phyloP scores from a whole-genome alignment of 2,888 invertebrate species.

The Catocala sponsa region DNA sequence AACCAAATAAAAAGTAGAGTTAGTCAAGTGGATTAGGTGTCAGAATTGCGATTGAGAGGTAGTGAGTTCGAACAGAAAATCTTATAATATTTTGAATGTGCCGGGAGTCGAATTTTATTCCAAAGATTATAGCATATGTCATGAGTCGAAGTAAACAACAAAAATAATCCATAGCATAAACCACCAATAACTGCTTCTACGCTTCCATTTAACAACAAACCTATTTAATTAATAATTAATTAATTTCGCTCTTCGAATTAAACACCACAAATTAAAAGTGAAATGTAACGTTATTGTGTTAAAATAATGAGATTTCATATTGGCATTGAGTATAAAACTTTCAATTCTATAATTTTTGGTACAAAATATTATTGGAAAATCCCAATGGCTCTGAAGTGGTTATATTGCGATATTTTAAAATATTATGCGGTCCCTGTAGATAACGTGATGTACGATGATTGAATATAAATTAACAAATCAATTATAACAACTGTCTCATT shows the following conservation, averaged over 20 bases:
- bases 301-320: neutral
- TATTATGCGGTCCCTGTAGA: slow-evolving; percentile 9
- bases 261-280: slow-evolving; percentile 20
- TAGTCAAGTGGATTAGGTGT: too few species aligned
- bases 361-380: slow-evolving; percentile 22
- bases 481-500: too few species aligned
- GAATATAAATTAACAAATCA: too few species aligned
- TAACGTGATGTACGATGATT: too few species aligned
- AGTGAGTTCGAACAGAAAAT: too few species aligned
- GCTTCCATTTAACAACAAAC: neutral
- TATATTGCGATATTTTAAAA: slow-evolving; percentile 33
- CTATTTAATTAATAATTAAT: slow-evolving; percentile 4
- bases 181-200: neutral
- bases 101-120: too few species aligned
- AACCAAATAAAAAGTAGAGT: too few species aligned
- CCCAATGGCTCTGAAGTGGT: slow-evolving; percentile 44
- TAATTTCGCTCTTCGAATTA: slow-evolving; percentile 9
- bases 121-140: too few species aligned
- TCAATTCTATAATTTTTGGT: slow-evolving; percentile 7
- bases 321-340: slow-evolving; percentile 12
- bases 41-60: too few species aligned
- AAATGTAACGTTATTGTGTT: neutral
- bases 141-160: too few species aligned
- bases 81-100: too few species aligned
- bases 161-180: neutral